Percentiles rank a stretch among this genome's conserved stretches.
Conservation (phyloP, 2,113 vertebrate genomes). For the Centropus bengalensis region DNA sequence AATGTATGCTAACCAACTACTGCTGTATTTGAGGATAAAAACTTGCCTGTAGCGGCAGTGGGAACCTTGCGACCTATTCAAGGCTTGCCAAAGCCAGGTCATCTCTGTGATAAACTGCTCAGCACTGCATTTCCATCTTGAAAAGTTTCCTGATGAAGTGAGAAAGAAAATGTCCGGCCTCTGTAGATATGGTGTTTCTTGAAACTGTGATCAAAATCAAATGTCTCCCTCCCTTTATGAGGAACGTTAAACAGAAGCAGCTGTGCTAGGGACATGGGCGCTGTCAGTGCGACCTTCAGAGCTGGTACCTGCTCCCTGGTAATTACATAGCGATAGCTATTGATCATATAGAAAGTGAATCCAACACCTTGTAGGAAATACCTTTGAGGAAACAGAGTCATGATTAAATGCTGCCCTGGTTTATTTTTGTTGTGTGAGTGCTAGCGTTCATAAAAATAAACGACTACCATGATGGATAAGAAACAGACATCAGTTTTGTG, state of each 20-base stretch:
- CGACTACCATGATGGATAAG: not conserved
- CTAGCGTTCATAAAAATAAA: conserved; percentile 49
- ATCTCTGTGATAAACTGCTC: conserved; percentile 58
- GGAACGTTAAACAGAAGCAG: conserved; percentile 58
- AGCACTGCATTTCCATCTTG: conserved; percentile 40
- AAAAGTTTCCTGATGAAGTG: conserved; percentile 67
- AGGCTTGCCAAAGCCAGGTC: conserved; percentile 43
- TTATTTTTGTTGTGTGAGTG: conserved; percentile 8
- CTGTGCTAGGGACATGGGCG: conserved; percentile 24
- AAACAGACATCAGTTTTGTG: not conserved
- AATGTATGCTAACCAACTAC: not conserved
- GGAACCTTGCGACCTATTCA: conserved; percentile 46
- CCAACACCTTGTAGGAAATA: conserved; percentile 64
- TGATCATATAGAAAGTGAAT: conserved; percentile 56
- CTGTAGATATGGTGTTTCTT: conserved; percentile 48
- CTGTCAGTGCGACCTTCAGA: conserved; percentile 45
- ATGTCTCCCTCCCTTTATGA: conserved; percentile 46
- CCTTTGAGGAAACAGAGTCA: conserved; percentile 28
- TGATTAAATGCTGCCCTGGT: conserved; percentile 25
- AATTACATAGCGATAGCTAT: conserved; percentile 28
- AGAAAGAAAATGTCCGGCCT: conserved; percentile 57
- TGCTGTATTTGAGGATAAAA: not conserved
- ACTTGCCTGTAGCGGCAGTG: not conserved
- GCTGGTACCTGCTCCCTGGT: conserved; percentile 42
- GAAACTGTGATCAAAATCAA: conserved; percentile 68